Conservation (phyloP, 2,113 vertebrate species). For the Microcebus jonahi region DNA sequence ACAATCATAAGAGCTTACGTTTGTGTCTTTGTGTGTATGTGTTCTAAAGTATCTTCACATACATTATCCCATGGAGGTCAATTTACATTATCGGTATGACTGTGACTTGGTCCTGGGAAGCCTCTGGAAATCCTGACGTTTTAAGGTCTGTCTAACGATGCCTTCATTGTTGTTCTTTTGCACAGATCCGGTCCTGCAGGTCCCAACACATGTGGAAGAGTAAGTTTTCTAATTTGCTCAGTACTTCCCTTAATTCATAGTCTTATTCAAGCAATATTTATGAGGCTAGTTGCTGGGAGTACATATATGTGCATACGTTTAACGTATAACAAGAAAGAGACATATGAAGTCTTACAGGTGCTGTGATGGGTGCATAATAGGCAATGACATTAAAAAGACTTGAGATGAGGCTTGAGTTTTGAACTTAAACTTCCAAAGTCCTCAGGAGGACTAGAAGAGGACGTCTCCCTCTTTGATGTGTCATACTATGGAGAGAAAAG, state of each 20-base stretch:
- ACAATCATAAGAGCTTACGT: not conserved
- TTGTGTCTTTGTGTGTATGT: not conserved
- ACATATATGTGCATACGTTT: not conserved
- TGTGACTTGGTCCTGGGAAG: not conserved
- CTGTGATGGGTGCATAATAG: not conserved
- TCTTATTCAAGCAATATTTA: not conserved
- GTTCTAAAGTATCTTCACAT: not conserved
- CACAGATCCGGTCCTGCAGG: constrained; percentile 98
- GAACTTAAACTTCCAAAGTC: not conserved
- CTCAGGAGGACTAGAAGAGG: not conserved
- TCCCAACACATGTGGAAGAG: constrained; percentile 97
- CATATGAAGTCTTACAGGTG: not conserved
- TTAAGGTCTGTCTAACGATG: not conserved
- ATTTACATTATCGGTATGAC: not conserved
- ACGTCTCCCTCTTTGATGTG: not conserved
- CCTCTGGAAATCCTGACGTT: not conserved
- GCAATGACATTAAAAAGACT: not conserved
- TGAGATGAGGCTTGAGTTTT: not conserved
- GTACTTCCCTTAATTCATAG: not conserved
- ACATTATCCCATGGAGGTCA: not conserved
- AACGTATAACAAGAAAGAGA: not conserved
- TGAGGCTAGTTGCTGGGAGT: not conserved
- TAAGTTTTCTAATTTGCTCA: constrained; percentile 85
- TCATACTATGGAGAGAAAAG: not conserved
- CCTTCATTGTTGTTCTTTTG: constrained; percentile 74